Evolutionary conservation across 2,797 vertebrate species (phyloP), one percentile per base, ranked within the genome.

Genomic region (Anguilla pacifica): DNA sequence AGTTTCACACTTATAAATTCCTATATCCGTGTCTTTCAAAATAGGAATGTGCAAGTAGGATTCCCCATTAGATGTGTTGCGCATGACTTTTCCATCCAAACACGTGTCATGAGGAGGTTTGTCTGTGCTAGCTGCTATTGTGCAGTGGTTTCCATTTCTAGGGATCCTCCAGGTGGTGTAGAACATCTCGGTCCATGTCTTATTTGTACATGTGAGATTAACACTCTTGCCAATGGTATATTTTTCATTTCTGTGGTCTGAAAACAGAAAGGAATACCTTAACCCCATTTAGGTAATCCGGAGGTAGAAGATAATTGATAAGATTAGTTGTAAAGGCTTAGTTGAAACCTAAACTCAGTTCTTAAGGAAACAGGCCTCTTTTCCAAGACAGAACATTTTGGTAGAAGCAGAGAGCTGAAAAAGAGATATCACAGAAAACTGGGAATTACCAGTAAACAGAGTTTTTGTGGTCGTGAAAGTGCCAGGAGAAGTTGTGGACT

Each of bases 31-130:
- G 0, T 9, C 0, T 2, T 94, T 92, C 90, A 96, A 92, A 0
- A 92, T 59, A 46, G 95, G 92, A 89, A 97, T 95, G 86, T 90
- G 86, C 72, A 97, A 93, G 88, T 92, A 93, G 0, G 88, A 87
- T 70, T 85, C 51, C 87, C 39, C 82, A 0, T 17, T 81, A 53
- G 92, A 89, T 1, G 86, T 90, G 89, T 92, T 94, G n/a, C 0
- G 15, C 3, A 96, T 85, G 0, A 22, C 72, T 84, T 94, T 96
- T 22, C 92, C 90, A 86, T 94, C 94, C 0, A 53, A 46, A 86
- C 96, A 97, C 1, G 4, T 0, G 91, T 95, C 15, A 0, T 0
- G 0, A 0, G 0, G 9, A 0, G 0, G 0, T 0, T 51, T 87
- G 0, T 0, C 0, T 1, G 0, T 0, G 7, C 0, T 13, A 0